phyloP scores from a whole-genome alignment of 2,113 vertebrate genomes.

The Odontesthes bonariensis region DNA sequence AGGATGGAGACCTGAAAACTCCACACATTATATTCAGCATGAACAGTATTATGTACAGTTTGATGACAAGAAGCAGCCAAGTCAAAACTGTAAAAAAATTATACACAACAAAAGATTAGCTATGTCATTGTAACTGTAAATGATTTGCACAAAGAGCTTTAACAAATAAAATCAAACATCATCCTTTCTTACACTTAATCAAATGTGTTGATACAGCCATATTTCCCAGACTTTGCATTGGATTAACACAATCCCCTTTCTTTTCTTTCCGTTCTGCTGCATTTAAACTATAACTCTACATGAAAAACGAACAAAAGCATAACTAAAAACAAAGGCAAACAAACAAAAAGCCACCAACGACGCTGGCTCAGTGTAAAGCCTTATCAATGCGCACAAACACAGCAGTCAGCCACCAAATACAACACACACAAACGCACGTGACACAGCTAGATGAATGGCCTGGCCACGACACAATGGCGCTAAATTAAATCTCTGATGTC shows the following conservation, averaged over 20 bases:
- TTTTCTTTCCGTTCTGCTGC: slow-evolving; percentile 9
- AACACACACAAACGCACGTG: slow-evolving; percentile 46
- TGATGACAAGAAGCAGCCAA: not conserved
- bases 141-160: too few relatives aligned
- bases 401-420: slow-evolving; percentile 61
- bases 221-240: not conserved
- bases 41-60: not conserved
- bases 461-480: slow-evolving; percentile 67
- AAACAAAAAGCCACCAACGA: slow-evolving; percentile 18
- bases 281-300: slow-evolving; percentile 54
- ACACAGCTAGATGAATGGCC: slow-evolving; percentile 68
- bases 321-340: not conserved
- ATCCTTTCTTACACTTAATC: not conserved
- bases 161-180: not conserved
- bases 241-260: not conserved
- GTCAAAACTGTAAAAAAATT: not conserved
- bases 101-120: too few relatives aligned
- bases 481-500: slow-evolving; percentile 81
- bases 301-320: slow-evolving; percentile 4
- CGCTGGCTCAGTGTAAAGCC: slow-evolving; percentile 48
- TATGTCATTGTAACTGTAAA: not conserved
- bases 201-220: too few relatives aligned
- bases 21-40: not conserved
- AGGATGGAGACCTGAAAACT: not conserved
- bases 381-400: slow-evolving; percentile 77